Evolutionary conservation across 2,113 vertebrate species (phyloP).

Genomic region (Varanus salvator): DNA sequence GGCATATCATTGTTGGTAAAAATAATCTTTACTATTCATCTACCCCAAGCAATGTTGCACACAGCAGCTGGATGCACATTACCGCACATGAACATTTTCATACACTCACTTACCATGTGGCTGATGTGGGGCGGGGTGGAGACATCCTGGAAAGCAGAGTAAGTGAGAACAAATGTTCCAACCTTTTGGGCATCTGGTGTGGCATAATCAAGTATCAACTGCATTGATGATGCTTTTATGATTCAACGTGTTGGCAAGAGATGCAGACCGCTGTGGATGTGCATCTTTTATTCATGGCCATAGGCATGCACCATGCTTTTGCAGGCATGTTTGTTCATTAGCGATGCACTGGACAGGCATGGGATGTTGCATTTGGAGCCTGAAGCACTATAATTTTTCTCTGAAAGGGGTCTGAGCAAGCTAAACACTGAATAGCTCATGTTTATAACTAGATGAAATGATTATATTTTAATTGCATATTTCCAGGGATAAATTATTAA

Average conservation of each 20-base stretch:
- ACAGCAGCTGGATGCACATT: neutral
- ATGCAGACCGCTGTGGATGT: neutral
- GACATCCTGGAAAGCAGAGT: neutral
- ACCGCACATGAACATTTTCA: neutral
- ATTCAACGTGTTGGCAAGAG: slow-evolving; percentile 44
- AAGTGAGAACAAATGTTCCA: slow-evolving; percentile 17
- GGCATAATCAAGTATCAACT: slow-evolving; percentile 47
- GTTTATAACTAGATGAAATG: neutral
- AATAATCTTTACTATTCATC: neutral
- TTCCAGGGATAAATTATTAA: neutral
- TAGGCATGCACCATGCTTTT: neutral
- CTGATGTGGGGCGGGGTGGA: neutral
- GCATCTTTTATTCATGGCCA: slow-evolving; percentile 24
- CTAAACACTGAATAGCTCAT: neutral
- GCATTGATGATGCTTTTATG: slow-evolving; percentile 21
- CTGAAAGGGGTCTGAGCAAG: neutral
- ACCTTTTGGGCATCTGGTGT: slow-evolving; percentile 40
- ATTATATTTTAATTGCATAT: slow-evolving; percentile 1
- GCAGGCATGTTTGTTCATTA: slow-evolving; percentile 11
- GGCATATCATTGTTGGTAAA: neutral
- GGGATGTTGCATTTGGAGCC: slow-evolving; percentile 9
- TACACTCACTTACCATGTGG: neutral
- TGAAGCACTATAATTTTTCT: neutral
- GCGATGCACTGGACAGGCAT: slow-evolving; percentile 12
- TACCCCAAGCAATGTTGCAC: neutral